Base-by-base conservation (phyloP, 30 jellyfish, hydroid and myxozoan genomes). In the Cassiopea xamachana region DNA sequence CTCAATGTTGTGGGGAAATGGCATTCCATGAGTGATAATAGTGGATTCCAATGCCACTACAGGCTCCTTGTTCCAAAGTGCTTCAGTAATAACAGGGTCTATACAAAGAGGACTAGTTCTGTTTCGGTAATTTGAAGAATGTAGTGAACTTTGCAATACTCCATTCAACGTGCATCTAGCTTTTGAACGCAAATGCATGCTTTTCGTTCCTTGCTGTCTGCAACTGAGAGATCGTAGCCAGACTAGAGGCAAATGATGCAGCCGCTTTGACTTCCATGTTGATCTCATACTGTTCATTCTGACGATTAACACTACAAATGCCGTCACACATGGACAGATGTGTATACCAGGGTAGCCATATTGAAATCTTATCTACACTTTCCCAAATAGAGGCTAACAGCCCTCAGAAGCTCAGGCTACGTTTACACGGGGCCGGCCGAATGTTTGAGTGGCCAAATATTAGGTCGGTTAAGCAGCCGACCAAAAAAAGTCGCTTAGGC, bases 11-110 rank as follows among this genome's bases (percentile, higher is more conserved):
- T 89, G 85, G 1, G 99, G 99, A 75, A 68, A 92, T 2, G 99
- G 99, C 99, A 96, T 96, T 12, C 99, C 99, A 89, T 96, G 99
- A 0, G 99, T 92, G 46, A 96, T 92, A 2, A 96, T 96, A 1
- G 99, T 96, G 0, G 99, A 92, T 81, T 96, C 99, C 49, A 96
- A 75, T 2, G 99, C 99, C 12, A 96, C 94, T 46, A 96, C 98
- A 47, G 99, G 97, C 18, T 81, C 73, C 59, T 89, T 78, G 60
- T 89, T 87, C 46, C 88, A 18, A 15, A 96, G 48, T n/a, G 98
- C 98, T 46, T 89, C 86, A 46, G 89, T 84, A 4, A 96, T 92
- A 14, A 84, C 91, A 8, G 94, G 87, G 47, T 94, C 84, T 43
- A 96, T 84, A 44, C 59, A 80, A 68, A 91, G 89, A 1, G 60